These are phyloP conservation scores for Pseudocheirus occidentalis DNA, from an alignment of 2,797 vertebrate species.

Conservation along the genomic window DNA sequence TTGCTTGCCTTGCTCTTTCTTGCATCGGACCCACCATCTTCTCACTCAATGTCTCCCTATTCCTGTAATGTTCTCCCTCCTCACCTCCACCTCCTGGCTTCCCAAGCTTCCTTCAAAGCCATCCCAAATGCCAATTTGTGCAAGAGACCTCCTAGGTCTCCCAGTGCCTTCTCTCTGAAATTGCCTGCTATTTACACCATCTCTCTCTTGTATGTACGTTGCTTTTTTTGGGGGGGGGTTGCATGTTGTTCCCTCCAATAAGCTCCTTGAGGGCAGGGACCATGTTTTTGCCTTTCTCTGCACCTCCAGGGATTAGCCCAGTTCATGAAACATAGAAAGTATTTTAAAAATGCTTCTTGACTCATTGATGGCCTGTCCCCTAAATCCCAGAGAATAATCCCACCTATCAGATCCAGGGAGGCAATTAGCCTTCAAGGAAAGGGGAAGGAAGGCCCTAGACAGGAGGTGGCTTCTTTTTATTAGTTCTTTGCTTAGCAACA, in stretches of 20 bases:
- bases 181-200: neutral
- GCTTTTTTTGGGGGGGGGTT: neutral
- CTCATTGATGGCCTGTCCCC: neutral
- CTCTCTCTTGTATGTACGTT: neutral
- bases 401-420: conserved; percentile 35
- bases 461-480: conserved; percentile 50
- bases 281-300: neutral
- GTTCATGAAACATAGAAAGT: neutral
- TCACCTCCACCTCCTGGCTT: neutral
- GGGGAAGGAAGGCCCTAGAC: conserved; percentile 52
- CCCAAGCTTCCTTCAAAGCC: neutral
- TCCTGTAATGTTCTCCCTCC: neutral
- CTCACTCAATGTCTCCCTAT: neutral
- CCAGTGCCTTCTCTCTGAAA: neutral
- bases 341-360: neutral
- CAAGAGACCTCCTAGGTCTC: neutral
- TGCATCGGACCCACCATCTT: neutral
- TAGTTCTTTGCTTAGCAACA: conserved; percentile 33
- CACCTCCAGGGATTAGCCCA: neutral
- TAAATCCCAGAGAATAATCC: neutral
- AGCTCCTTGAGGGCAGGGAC: neutral
- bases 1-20: neutral
- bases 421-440: conserved; percentile 14
- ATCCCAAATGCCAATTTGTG: neutral
- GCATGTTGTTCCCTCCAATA: neutral